Base-by-base conservation (phyloP, 2,797 vertebrate genomes). In the Gobio occitaniae region DNA sequence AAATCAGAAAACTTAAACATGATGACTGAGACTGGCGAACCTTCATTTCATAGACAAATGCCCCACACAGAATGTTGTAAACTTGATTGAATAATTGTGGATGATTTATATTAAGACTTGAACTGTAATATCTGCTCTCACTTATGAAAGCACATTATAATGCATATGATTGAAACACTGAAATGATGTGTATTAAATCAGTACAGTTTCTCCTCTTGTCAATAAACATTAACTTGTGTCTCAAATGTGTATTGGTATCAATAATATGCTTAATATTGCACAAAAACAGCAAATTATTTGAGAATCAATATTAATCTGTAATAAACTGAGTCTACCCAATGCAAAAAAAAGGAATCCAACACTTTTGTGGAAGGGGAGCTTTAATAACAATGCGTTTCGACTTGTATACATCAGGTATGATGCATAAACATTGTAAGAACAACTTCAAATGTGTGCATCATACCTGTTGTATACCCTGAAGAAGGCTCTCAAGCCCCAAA, bases 1-100 rank as follows among this genome's bases (percentile, higher is more conserved):
- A 96, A 91, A 97, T 99, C 80, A 95, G 94, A 89, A 91, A 94
- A 72, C 94, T 99, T 4, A 94, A 93, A 48, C 80, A 95, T 4
- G 92, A 95, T 0, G 95, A 97, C 84, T 95, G 70, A 95, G 36
- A 13, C 56, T 66, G 52, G 38, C 13, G 0, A 66, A 44, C 17
- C 16, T 12, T n/a, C 9, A 48, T 59, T 80, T 80, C 9, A 36
- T 50, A 41, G 4, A 69, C 2, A 1, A 70, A 72, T 41, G 3
- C 7, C n/a, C 52, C 12, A 54, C 50, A 74, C 19, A 66, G 32
- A 80, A 48, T 48, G 4, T 50, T 83, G 65, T 10, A 5, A 38
- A 50, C 17, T 50, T 48, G 8, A 48, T 7, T 15, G 6, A 81
- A 70, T 44, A 21, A 44, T 29, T 70, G 4, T 44, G 41, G 32